phyloP scores from a whole-genome alignment of 2,113 vertebrate genomes.

The Xiphophorus maculatus region DNA sequence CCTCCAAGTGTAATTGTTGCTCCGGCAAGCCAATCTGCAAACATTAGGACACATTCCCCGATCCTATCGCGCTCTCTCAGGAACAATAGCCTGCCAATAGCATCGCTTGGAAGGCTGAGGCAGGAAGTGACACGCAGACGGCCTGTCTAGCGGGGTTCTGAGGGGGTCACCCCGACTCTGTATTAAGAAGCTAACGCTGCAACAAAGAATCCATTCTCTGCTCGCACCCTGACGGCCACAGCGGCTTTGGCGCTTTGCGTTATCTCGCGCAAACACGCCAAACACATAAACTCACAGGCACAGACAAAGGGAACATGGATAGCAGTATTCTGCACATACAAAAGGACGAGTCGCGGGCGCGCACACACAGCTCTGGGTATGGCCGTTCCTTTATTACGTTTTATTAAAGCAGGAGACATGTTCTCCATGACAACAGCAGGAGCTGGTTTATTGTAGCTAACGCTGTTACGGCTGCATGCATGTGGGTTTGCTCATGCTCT shows the following conservation, averaged over 20 bases:
- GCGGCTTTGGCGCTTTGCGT: conserved; percentile 24
- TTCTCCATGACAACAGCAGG: conserved; percentile 70
- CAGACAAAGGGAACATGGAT: conserved; percentile 51
- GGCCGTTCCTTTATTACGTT: conserved; percentile 56
- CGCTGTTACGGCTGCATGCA: not conserved
- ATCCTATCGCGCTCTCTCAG: conserved; percentile 70
- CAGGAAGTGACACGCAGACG: conserved; percentile 80
- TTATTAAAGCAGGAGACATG: conserved; percentile 44
- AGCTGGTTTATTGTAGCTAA: conserved; percentile 13
- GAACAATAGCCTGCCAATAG: conserved; percentile 76
- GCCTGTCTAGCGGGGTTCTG: conserved; percentile 66
- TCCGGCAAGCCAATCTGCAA: conserved; percentile 76
- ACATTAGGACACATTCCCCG: conserved; percentile 77
- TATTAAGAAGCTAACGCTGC: conserved; percentile 61
- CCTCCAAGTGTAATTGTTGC: conserved; percentile 73
- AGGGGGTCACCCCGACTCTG: conserved; percentile 69
- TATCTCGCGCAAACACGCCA: conserved; percentile 74
- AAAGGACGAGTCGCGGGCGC: not conserved
- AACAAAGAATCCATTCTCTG: conserved; percentile 72
- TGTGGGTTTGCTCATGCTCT: conserved; percentile 7
- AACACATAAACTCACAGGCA: conserved; percentile 52
- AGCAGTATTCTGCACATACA: conserved; percentile 27
- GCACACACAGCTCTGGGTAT: conserved; percentile 11
- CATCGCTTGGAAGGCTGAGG: conserved; percentile 43
- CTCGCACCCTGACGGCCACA: conserved; percentile 15